A percentile compares a stretch with the other conserved stretches of the same genome.
Conservation (phyloP, 2,113 vertebrate species). For the Regulus satrapa region DNA sequence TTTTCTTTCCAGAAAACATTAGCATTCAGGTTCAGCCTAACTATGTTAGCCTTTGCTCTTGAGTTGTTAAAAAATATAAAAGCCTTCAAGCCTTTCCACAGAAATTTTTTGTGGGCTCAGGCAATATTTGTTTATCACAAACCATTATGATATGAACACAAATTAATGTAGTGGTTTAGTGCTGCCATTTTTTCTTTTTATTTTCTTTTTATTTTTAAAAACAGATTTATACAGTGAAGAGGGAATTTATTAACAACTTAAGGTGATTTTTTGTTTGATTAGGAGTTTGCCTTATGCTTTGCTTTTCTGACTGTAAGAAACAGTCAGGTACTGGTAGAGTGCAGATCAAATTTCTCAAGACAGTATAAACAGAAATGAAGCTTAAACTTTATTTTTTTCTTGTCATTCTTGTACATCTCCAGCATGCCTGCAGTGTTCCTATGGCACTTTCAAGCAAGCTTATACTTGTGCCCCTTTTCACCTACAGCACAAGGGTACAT, state of each 20-base stretch:
- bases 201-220: neutral
- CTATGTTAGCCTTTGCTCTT: neutral
- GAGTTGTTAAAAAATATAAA: neutral
- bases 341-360: neutral
- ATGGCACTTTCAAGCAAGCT: neutral
- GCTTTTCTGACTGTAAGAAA: neutral
- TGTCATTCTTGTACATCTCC: neutral
- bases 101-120: neutral
- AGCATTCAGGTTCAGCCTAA: neutral
- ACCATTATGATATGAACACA: neutral
- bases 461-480: neutral
- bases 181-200: neutral
- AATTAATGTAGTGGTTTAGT: neutral
- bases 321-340: neutral
- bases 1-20: neutral
- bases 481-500: accelerated
- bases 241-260: neutral
- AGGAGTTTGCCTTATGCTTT: neutral
- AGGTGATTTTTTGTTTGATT: neutral
- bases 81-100: neutral
- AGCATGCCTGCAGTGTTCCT: neutral
- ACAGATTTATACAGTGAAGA: neutral
- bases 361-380: neutral
- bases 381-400: neutral
- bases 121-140: neutral